Percentiles rank a stretch among this genome's conserved stretches.
These are phyloP conservation scores for Burhinus bistriatus DNA, from an alignment of 2,113 vertebrate genomes.

Conservation along the genomic window DNA sequence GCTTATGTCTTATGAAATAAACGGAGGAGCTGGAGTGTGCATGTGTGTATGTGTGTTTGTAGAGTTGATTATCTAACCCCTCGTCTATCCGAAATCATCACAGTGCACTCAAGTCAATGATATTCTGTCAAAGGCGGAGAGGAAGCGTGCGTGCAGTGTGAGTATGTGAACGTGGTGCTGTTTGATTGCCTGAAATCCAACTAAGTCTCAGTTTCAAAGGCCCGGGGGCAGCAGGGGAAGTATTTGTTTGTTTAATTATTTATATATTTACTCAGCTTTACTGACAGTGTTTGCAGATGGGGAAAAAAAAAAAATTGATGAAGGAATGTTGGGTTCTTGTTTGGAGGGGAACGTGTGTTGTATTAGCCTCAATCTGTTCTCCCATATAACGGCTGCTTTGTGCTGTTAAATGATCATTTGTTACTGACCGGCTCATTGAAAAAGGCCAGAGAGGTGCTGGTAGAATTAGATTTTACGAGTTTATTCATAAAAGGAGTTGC, in stretches of 20 bases:
- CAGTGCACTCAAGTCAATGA: constrained; percentile 39
- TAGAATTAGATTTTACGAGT: not conserved
- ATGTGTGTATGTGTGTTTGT: not conserved
- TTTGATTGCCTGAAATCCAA: constrained; percentile 61
- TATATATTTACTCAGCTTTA: constrained; percentile 65
- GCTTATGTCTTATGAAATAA: not conserved
- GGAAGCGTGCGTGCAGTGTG: not conserved
- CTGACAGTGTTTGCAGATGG: constrained; percentile 41
- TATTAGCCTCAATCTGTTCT: constrained; percentile 23
- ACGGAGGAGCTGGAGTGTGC: not conserved
- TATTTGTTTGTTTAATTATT: constrained; percentile 68
- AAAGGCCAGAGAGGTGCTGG: not conserved
- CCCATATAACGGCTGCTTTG: not conserved
- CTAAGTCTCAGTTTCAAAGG: constrained; percentile 55
- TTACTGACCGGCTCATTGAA: not conserved
- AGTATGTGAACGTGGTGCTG: not conserved
- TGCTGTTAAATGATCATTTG: constrained; percentile 15
- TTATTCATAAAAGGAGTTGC: not conserved
- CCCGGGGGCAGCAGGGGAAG: constrained; percentile 40
- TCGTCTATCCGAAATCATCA: constrained; percentile 45
- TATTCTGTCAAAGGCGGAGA: constrained; percentile 50
- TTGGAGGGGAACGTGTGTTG: not conserved
- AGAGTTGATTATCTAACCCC: constrained; percentile 43
- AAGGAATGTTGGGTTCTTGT: not conserved
- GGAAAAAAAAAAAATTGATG: not conserved